Evolutionary conservation across 2,113 vertebrate species (phyloP), one percentile per base, ranked within the genome.

Genomic region (Gobiocypris rarus): DNA sequence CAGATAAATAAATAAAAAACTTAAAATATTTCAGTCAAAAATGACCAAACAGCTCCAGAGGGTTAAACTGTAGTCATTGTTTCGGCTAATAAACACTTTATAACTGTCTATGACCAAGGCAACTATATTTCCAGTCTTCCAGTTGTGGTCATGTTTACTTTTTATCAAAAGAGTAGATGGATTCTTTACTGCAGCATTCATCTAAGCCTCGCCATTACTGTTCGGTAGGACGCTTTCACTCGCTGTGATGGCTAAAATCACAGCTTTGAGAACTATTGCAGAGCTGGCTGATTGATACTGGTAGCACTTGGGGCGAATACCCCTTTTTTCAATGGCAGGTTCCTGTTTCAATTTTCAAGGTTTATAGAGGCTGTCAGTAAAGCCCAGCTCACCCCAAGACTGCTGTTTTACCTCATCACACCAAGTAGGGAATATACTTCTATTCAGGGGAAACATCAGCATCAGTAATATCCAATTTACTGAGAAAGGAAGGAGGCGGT

Each of bases 381-480:
- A 52, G 52, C 83, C 90, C 34, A 24, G 54, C n/a, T 78, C n/a
- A 59, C 38, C 24, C 10, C 56, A 24, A 48, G 43, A 31, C 77
- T 80, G 77, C 74, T 88, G 87, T 90, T 85, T 85, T 65, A 92
- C 89, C 90, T 92, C 88, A 91, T 94, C 93, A 93, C 75, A 84
- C 85, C 82, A 85, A 89, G 90, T 88, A 90, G 86, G 86, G 91
- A 91, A 90, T 91, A 92, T 91, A 93, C 92, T 93, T 92, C 91
- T 86, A 93, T 95, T 94, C 92, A 90, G 89, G 86, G 88, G 88
- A 79, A 82, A 93, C 85, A 93, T 94, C 91, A 94, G 91, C 91
- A 88, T 91, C 89, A 89, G 92, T 94, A 94, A 95, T 94, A 94
- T 94, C 93, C 93, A 93, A 94, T 95, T 94, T 95, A 92, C 90